A percentile compares a stretch with the other conserved stretches of the same genome.
Evolutionary conservation across 2,888 invertebrate species (phyloP).

Genomic region (Silvanus unidentatus): DNA sequence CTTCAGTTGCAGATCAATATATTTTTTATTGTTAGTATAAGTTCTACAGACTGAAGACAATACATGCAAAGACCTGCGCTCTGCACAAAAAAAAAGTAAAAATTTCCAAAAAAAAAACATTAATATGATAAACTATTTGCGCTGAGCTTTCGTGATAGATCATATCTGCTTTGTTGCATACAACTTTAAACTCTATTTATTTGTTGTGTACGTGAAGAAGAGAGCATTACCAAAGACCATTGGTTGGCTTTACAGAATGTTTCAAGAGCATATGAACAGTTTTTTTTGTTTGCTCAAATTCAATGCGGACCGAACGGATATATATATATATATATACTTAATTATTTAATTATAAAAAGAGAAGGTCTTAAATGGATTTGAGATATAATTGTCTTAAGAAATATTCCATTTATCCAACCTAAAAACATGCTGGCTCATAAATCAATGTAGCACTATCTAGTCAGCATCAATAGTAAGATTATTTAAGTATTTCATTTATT

Average conservation of each 20-base stretch:
- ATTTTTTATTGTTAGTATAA: constrained; percentile 44
- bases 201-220: constrained; percentile 42
- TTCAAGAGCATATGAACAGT: constrained; percentile 15
- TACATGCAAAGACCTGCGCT: constrained; percentile 44
- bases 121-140: constrained; percentile 22
- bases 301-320: too few species aligned
- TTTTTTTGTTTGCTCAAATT: constrained; percentile 1
- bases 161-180: constrained; percentile 45
- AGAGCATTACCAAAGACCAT: constrained; percentile 44
- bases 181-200: constrained; percentile 32
- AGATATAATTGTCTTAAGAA: constrained; percentile 10
- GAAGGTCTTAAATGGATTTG: background rate
- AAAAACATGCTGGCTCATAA: constrained; percentile 36
- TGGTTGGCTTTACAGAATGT: constrained; percentile 33
- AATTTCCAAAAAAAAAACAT: constrained; percentile 5
- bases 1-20: constrained; percentile 46
- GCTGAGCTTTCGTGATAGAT: constrained; percentile 45
- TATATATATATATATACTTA: too few species aligned
- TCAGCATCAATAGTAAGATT: constrained; percentile 33
- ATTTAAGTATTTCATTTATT: constrained; percentile 25
- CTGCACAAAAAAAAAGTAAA: constrained; percentile 27
- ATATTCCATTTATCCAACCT: constrained; percentile 26
- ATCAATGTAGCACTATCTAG: constrained; percentile 41
- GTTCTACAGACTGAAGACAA: constrained; percentile 47
- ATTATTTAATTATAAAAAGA: too few species aligned